Evolutionary conservation across 2,797 vertebrate species (phyloP).

Genomic region (Ciconia nigra): DNA sequence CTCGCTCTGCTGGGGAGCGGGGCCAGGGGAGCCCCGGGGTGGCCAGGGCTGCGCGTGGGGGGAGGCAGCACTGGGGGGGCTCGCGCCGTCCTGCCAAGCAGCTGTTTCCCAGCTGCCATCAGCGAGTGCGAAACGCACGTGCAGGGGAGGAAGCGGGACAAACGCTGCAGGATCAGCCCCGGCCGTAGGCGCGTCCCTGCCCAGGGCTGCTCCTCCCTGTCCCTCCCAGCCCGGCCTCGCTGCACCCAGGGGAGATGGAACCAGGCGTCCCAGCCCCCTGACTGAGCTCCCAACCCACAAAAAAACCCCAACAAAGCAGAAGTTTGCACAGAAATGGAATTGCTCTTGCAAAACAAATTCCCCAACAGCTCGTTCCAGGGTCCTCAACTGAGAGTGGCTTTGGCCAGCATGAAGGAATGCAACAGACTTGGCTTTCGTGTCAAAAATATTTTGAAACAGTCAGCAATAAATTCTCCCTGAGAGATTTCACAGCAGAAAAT

Average conservation of each 20-base stretch:
- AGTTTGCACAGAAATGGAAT: not conserved
- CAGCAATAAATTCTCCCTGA: not conserved
- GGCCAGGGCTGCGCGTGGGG: rapidly evolving
- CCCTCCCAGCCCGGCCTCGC: not conserved
- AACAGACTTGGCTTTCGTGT: not conserved
- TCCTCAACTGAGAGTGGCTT: not conserved
- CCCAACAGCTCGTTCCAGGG: not conserved
- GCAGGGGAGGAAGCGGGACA: not conserved
- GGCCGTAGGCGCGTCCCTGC: rapidly evolving
- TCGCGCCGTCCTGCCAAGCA: rapidly evolving
- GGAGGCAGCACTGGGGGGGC: not conserved
- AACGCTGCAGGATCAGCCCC: not conserved
- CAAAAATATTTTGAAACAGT: not conserved
- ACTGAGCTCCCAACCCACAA: not conserved
- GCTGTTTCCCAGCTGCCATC: not conserved
- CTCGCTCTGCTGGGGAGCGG: rapidly evolving
- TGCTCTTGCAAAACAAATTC: not conserved
- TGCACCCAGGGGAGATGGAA: not conserved
- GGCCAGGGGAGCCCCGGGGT: not conserved
- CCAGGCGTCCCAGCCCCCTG: rapidly evolving
- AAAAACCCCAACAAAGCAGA: not conserved
- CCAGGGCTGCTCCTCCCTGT: not conserved
- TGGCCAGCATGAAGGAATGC: not conserved
- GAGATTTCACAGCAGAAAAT: not conserved
- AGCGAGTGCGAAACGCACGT: rapidly evolving